A percentile compares a stretch with the other conserved stretches of the same genome.
Conservation (phyloP, 1,140 invertebrate species). For the Drosophila albomicans region DNA sequence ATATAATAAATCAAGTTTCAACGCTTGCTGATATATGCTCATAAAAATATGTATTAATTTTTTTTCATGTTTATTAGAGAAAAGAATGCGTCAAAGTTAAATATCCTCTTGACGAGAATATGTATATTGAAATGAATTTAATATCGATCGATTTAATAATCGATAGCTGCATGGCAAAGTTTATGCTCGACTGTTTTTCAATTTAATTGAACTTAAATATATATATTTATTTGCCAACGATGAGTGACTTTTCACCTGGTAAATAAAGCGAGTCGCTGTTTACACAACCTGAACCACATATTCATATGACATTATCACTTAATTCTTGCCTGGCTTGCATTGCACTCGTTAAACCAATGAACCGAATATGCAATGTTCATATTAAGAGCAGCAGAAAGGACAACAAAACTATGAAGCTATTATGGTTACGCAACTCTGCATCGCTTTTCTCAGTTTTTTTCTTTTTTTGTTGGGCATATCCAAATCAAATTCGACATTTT, state of each 20-base stretch:
- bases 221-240: background rate
- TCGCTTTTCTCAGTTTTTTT: background rate
- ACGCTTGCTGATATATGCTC: too few relatives aligned
- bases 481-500: conserved; percentile 55
- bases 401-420: conserved; percentile 9
- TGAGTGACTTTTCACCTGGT: conserved; percentile 23
- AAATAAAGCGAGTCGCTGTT: conserved; percentile 18
- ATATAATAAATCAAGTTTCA: too few relatives aligned
- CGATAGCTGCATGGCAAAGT: background rate
- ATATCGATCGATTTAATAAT: too few relatives aligned
- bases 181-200: background rate
- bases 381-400: conserved; percentile 18
- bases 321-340: conserved; percentile 38
- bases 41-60: too few relatives aligned
- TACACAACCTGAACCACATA: conserved; percentile 22
- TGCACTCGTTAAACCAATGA: conserved; percentile 52
- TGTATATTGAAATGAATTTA: too few relatives aligned
- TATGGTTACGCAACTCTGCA: conserved; percentile 16
- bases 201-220: conserved; percentile 15
- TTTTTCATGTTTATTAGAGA: too few relatives aligned
- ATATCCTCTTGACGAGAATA: too few relatives aligned
- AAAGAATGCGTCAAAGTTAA: too few relatives aligned
- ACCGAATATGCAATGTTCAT: conserved; percentile 34
- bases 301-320: conserved; percentile 60
- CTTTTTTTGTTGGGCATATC: background rate